Evolutionary conservation across 2,797 vertebrate species (phyloP).

Genomic region (Cirrhinus molitorella): DNA sequence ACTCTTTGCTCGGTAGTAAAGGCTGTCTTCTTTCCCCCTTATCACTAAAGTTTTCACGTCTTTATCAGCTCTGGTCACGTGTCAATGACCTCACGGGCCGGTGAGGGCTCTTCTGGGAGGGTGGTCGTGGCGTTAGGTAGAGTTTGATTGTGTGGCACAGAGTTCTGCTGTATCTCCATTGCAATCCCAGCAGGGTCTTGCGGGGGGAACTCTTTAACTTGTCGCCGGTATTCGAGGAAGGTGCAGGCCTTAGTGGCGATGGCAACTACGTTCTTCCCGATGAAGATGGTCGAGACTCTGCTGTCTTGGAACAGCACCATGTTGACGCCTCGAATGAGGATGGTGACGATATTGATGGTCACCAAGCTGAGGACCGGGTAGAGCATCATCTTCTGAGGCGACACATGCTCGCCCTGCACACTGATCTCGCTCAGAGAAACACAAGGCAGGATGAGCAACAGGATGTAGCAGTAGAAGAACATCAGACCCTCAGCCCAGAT

Average conservation of each 20-base stretch:
- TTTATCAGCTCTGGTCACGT: constrained; percentile 75
- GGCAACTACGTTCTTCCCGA: constrained; percentile 88
- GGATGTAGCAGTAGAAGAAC: constrained; percentile 90
- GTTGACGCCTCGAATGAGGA: constrained; percentile 86
- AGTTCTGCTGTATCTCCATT: constrained; percentile 85
- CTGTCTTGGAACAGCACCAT: constrained; percentile 89
- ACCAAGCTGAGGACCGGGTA: constrained; percentile 88
- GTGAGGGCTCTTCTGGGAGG: constrained; percentile 79
- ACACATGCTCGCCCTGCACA: constrained; percentile 89
- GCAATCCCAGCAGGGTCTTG: constrained; percentile 79
- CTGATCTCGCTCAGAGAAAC: constrained; percentile 91
- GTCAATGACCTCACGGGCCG: constrained; percentile 81
- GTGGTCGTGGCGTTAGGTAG: constrained; percentile 77
- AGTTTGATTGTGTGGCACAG: constrained; percentile 78
- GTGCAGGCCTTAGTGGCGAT: constrained; percentile 88
- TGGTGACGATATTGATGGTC: constrained; percentile 88
- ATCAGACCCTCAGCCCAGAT: constrained; percentile 90
- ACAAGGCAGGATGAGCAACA: constrained; percentile 86
- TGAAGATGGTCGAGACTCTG: constrained; percentile 88
- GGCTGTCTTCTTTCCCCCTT: background rate
- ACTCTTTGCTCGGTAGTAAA: constrained; percentile 24
- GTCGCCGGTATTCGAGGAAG: constrained; percentile 86
- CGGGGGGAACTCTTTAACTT: constrained; percentile 85
- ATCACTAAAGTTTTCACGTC: background rate
- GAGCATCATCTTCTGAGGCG: constrained; percentile 89